Conservation (phyloP, 2,113 vertebrate genomes). For the Gambusia holbrooki region DNA sequence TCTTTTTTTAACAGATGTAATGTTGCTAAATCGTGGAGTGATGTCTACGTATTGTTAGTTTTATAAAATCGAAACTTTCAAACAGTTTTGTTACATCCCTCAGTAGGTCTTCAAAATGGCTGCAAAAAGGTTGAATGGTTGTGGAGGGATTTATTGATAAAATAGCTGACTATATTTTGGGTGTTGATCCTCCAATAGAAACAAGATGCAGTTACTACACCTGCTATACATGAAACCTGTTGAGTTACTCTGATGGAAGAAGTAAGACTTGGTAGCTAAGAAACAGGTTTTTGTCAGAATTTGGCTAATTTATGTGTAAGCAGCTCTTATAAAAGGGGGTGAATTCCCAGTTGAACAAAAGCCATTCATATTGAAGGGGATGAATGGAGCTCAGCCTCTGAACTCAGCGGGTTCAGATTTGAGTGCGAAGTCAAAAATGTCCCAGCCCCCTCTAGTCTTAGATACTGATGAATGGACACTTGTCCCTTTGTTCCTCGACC, state of each 20-base stretch:
- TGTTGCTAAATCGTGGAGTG: constrained; percentile 20
- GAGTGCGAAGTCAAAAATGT: constrained; percentile 55
- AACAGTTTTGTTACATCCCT: not conserved
- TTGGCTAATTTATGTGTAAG: constrained; percentile 62
- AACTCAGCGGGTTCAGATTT: constrained; percentile 40
- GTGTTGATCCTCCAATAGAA: not conserved
- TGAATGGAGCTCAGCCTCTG: constrained; percentile 67
- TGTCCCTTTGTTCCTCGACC: no score
- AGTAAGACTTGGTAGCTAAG: constrained; percentile 12
- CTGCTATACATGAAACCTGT: not conserved
- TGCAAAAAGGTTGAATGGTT: no score
- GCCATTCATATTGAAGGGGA: constrained; percentile 61
- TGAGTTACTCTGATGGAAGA: not conserved
- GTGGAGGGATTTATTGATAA: no score
- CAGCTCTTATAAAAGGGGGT: constrained; percentile 53
- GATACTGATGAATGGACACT: not conserved
- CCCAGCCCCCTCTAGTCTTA: constrained; percentile 37
- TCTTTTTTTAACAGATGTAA: not conserved
- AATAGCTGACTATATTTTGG: no score
- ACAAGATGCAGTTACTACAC: not conserved
- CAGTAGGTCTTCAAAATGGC: not conserved
- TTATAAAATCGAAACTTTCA: not conserved
- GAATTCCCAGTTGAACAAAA: constrained; percentile 73
- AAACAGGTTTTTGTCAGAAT: constrained; percentile 30
- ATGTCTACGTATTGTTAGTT: not conserved